Base-by-base conservation (phyloP, 2,113 vertebrate genomes). In the Spea multiplicata region DNA sequence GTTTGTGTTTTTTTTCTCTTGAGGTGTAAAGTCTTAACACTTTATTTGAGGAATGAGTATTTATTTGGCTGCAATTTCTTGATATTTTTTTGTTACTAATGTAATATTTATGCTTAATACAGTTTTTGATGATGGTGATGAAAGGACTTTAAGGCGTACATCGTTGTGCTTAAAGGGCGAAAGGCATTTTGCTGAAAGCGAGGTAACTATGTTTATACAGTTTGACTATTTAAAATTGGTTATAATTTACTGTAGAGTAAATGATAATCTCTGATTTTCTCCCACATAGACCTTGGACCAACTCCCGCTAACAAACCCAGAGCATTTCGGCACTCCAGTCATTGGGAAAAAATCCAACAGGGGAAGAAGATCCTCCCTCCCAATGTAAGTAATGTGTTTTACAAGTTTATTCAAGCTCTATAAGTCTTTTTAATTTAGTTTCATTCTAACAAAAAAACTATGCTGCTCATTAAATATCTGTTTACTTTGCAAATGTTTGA, bases 51-150 rank as follows among this genome's bases (percentile, higher is more conserved):
- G 30, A 30, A 30, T 30, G 30, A 30, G 30, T 53, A 2, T 53
- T 14, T 61, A 61, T n/a, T 61, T 8, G 5, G 14, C 59, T 12
- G 59, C 5, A 10, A 2, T 1, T 61, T 9, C 8, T 9, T 64
- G 61, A 30, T 30, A 30, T 30, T 30, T 16, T 2, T 64, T 16
- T 64, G 30, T 61, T 61, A 13, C 8, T 64, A 30, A 64, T 59
- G 55, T 13, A 59, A 59, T 13, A 5, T 59, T 4, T 64, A 14
- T 50, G 59, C 13, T 85, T 70, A 0, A 83, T 81, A 8, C 83
- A 99, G 97, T 99, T 82, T 99, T 99, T 88, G 97, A 99, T 83
- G 97, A 99, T 0, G 97, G 97, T 10, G 97, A 99, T 74, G 97
- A 99, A 90, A 96, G 96, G 87, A 99, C 97, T 13, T 88, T 99